Evolutionary conservation across 2,797 vertebrate species (phyloP), one percentile per base, ranked within the genome.

Genomic region (Pseudomugil gertrudae): DNA sequence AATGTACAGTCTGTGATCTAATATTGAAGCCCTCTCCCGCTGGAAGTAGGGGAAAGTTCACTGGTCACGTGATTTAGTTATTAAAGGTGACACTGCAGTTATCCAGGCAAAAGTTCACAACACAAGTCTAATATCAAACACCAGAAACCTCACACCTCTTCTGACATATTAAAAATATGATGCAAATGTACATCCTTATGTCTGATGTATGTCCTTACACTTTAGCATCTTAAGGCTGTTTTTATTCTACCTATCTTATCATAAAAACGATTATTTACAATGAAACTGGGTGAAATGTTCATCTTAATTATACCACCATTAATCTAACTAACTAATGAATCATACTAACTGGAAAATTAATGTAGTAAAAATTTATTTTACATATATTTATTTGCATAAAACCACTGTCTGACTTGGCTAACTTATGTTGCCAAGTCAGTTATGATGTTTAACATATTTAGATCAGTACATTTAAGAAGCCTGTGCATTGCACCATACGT

Each of bases 21-120:
- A 84, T 61, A 2, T 8, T 3, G 32, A 0, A 52, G 2, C 17
- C 33, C 33, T 48, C 58, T 24, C 62, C 47, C 24, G 0, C 26
- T n/a, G 48, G 66, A 93, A 86, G 73, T 94, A 69, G 93, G 86
- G 72, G 63, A 94, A 92, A 90, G 92, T 89, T 94, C 88, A 92
- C 11, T 1, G 75, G 63, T 91, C 92, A 92, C 81, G 9, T 92
- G 86, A 83, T 40, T 14, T 13, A 1, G 17, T 50, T 19, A 11
- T 63, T 63, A 79, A 68, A 93, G 87, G 89, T 90, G 85, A 81
- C 88, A 51, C 63, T 21, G n/a, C 56, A 57, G 52, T 35, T 66
- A 24, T 73, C 26, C 29, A 53, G 68, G 17, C 27, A 21, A 47
- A 47, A 36, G 63, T 62, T 64, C 60, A 64, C 59, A 38, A 32